Percentiles rank a stretch among this genome's conserved stretches.
Conservation (phyloP, 2,797 vertebrate species). For the Oceanodroma leucorhoa region DNA sequence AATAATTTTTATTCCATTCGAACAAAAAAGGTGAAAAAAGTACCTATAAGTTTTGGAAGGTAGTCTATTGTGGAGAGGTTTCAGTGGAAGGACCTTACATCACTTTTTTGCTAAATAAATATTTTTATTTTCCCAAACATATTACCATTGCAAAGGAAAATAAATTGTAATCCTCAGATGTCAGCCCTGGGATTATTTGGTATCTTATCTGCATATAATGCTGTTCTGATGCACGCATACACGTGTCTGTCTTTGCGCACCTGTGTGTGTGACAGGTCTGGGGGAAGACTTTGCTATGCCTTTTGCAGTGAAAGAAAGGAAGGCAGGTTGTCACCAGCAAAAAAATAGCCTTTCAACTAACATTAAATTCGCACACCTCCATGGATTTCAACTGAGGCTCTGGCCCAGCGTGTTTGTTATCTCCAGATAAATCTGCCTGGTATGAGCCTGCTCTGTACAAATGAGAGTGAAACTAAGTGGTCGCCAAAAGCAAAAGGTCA, state of each 20-base stretch:
- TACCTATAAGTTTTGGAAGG: background rate
- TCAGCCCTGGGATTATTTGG: background rate
- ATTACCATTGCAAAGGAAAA: background rate
- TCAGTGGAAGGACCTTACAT: background rate
- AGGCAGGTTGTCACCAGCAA: background rate
- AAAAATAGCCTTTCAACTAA: background rate
- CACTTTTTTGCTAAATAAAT: background rate
- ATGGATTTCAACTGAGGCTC: background rate
- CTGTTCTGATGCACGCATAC: background rate
- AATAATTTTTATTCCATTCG: background rate
- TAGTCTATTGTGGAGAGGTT: background rate
- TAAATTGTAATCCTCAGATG: background rate
- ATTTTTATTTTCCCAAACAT: background rate
- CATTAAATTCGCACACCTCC: background rate
- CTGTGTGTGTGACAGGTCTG: rapidly evolving
- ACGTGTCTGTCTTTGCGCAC: background rate
- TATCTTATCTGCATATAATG: background rate
- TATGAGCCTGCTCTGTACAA: background rate
- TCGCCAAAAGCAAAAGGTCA: background rate
- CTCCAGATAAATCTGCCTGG: background rate
- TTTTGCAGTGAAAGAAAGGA: background rate
- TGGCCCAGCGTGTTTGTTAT: background rate
- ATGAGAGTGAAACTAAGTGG: background rate
- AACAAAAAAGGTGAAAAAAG: background rate
- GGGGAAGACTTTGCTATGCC: background rate